Percentiles rank a stretch among this genome's conserved stretches.
Conservation (phyloP, 2,797 vertebrate genomes). For the Xiphophorus birchmanni region DNA sequence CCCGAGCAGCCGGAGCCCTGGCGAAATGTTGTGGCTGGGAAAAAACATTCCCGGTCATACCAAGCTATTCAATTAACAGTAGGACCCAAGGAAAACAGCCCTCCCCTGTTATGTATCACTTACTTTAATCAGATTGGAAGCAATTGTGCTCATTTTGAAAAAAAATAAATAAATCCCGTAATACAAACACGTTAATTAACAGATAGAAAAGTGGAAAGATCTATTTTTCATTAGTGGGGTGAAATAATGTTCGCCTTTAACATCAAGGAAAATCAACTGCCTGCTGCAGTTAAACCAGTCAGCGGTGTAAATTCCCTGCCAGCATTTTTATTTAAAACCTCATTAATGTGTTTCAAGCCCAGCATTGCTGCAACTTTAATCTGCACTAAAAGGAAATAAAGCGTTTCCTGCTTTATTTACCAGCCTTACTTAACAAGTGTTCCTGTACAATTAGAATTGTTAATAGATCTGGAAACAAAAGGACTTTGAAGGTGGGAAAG, state of each 20-base stretch:
- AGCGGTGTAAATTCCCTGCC: conserved; percentile 79
- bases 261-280: conserved; percentile 81
- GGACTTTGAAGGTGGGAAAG: conserved; percentile 99
- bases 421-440: conserved; percentile 96
- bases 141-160: conserved; percentile 78
- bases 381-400: conserved; percentile 97
- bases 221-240: conserved; percentile 81
- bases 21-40: conserved; percentile 80
- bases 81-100: conserved; percentile 83
- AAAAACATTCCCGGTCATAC: conserved; percentile 80
- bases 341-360: conserved; percentile 81
- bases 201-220: conserved; percentile 84
- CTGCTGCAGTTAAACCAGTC: conserved; percentile 80
- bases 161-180: conserved; percentile 53
- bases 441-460: conserved; percentile 99
- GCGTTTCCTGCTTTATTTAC: conserved; percentile 98
- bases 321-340: conserved; percentile 84
- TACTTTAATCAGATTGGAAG: conserved; percentile 85
- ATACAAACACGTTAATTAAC: conserved; percentile 85
- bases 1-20: conserved; percentile 68
- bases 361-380: conserved; percentile 87
- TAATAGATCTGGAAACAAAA: conserved; percentile 99
- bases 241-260: conserved; percentile 81
- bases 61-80: conserved; percentile 87
- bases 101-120: conserved; percentile 83